Conservation (phyloP, 2,797 vertebrate species). For the Lepus oiostolus region DNA sequence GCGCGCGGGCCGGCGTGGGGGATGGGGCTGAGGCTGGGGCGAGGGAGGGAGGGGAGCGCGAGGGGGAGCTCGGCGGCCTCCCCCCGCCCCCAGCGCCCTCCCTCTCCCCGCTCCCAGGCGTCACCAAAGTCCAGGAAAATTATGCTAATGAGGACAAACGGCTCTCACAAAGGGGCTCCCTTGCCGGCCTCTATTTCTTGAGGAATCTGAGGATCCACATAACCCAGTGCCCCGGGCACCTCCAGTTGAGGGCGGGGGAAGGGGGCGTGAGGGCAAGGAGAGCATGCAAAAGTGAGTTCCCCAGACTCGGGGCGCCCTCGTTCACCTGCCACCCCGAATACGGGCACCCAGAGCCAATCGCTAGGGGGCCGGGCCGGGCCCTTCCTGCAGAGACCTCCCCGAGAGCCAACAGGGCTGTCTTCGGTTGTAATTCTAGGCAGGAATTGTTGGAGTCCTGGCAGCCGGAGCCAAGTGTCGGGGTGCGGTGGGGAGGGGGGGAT, state of each 20-base stretch:
- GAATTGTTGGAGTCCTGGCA: slow-evolving; percentile 29
- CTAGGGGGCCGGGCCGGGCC: background rate
- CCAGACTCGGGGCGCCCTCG: slow-evolving; percentile 56
- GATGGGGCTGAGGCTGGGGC: slow-evolving; percentile 74
- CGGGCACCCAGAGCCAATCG: slow-evolving; percentile 37
- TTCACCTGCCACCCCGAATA: slow-evolving; percentile 56
- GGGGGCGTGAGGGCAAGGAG: background rate
- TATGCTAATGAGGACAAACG: slow-evolving; percentile 97
- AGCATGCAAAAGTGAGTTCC: slow-evolving; percentile 38
- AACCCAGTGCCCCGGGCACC: slow-evolving; percentile 38
- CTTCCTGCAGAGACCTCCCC: slow-evolving; percentile 29
- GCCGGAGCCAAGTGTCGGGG: background rate
- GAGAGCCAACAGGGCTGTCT: background rate
- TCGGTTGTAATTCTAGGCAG: slow-evolving; percentile 26
- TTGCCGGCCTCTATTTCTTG: slow-evolving; percentile 81
- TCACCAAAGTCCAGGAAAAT: slow-evolving; percentile 98
- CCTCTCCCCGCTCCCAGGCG: slow-evolving; percentile 93
- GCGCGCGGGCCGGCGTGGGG: slow-evolving; percentile 85
- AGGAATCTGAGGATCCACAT: slow-evolving; percentile 69
- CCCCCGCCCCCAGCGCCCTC: slow-evolving; percentile 85
- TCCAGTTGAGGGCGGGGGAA: background rate
- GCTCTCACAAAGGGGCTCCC: slow-evolving; percentile 90
- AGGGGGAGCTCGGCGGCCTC: slow-evolving; percentile 85
- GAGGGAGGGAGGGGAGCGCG: slow-evolving; percentile 80
- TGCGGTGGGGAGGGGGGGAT: background rate